Evolutionary conservation across 2,113 vertebrate genomes (phyloP).

Genomic region (Phaethornis superciliosus): DNA sequence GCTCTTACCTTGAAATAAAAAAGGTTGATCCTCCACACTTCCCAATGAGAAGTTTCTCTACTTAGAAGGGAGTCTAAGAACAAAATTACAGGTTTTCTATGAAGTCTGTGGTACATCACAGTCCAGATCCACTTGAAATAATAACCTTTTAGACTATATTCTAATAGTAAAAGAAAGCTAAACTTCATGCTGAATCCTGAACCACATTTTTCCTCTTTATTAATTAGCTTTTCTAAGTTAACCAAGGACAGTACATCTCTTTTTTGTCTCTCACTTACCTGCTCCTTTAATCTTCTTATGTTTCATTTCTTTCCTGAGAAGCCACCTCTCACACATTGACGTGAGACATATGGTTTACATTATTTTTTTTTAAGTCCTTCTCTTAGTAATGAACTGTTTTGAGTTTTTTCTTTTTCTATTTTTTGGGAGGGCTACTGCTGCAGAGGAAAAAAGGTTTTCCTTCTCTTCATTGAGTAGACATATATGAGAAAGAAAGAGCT

Average conservation of each 20-base stretch:
- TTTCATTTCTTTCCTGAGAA: constrained; percentile 44
- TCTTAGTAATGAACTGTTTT: neutral
- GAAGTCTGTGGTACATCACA: neutral
- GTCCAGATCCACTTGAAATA: neutral
- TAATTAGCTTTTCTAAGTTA: constrained; percentile 62
- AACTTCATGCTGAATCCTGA: neutral
- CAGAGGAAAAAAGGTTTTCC: neutral
- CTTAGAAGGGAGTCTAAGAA: neutral
- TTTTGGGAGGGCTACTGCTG: neutral
- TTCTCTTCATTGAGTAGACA: neutral
- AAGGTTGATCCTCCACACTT: neutral
- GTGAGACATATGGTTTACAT: neutral
- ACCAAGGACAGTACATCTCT: constrained; percentile 25
- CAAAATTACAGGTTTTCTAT: neutral
- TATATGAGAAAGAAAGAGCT: neutral
- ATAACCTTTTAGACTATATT: neutral
- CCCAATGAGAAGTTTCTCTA: neutral
- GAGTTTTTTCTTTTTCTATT: neutral
- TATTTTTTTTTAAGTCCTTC: neutral
- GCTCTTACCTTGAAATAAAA: neutral
- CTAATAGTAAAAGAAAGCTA: neutral
- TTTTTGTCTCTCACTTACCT: constrained; percentile 16
- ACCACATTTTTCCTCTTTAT: neutral
- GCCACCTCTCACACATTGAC: neutral
- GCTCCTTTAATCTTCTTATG: constrained; percentile 57